Base-by-base conservation (phyloP, 2,888 invertebrate genomes). In the Agrenia bidenticulata region DNA sequence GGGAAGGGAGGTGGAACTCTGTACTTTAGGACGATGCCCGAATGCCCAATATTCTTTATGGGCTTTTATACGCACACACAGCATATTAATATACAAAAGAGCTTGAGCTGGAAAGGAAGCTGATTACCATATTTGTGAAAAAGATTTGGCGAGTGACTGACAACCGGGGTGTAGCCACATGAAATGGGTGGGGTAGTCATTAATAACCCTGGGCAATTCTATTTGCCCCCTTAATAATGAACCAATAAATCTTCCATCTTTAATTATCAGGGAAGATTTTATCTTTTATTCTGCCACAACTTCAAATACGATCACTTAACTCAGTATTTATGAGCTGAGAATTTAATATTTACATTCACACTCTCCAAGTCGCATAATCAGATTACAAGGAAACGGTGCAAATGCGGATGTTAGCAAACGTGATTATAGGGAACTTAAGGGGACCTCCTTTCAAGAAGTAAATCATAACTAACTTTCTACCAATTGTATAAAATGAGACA, bases 141-240 rank as follows among this genome's bases (percentile, higher is more conserved):
- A 41, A 41, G 17, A 39, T 57, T 57, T 57, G 41, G 21, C 26
- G 23, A 57, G 39, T 32, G 56, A 56, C 23, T 64, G 64, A 60
- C 56, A 49, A 11, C 39, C 41, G 50, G n/a, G 63, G 63, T 39
- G 60, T 53, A 50, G 50, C 23, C 63, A 60, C 50, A 56, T 53
- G 60, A 54, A 63, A 45, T 62, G 56, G 51, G 60, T 60, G 61
- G 51, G 56, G 56, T 50, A 55, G 60, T 39, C 59, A 24, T 59
- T 32, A 19, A 57, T 57, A 57, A 39, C 63, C 41, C 62, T 54
- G 50, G 60, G 24, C 60, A 66, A 60, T 66, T 66, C 63, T 60
- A 63, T 66, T 61, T 67, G 67, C 63, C 67, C 63, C 41, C 51
- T 53, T 41, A n/a, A 24, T 63, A 67, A 67, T 63, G 63, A 63